Conservation (phyloP, 2,888 invertebrate genomes). For the Azorinus chamasolen region DNA sequence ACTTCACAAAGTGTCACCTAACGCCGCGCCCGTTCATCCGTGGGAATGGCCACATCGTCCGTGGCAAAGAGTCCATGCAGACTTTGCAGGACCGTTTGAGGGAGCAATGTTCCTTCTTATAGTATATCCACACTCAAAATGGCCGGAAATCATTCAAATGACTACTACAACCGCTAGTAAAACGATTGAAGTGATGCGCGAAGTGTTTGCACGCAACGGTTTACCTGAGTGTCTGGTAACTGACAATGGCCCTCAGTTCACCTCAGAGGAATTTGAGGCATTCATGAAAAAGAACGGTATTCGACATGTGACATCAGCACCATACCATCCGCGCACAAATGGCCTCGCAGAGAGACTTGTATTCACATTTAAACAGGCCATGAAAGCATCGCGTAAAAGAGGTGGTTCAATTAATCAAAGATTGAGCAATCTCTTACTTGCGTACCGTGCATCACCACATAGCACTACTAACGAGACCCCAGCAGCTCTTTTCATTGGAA, state of each 20-base stretch:
- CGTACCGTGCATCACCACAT: conserved; percentile 16
- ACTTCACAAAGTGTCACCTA: conserved; percentile 48
- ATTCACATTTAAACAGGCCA: conserved; percentile 13
- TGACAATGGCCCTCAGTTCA: conserved; percentile 63
- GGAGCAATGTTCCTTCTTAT: conserved; percentile 81
- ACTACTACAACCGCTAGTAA: conserved; percentile 34
- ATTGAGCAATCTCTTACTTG: conserved; percentile 9
- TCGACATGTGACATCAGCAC: conserved; percentile 49
- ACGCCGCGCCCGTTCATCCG: conserved; percentile 66
- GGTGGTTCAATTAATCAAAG: conserved; percentile 3
- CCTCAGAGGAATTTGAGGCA: conserved; percentile 46
- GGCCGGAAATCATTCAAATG: conserved; percentile 83
- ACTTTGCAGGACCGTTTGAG: no score
- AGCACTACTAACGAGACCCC: conserved; percentile 8
- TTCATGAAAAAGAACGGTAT: conserved; percentile 61
- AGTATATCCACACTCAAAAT: conserved; percentile 86
- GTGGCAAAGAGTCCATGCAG: no score
- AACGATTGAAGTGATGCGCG: conserved; percentile 53
- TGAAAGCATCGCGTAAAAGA: no score
- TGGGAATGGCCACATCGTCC: no score
- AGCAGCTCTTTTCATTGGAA: conserved; percentile 10
- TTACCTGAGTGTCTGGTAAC: conserved; percentile 51
- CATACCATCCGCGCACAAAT: conserved; percentile 64
- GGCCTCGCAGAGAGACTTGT: conserved; percentile 64
- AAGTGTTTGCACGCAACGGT: conserved; percentile 57